phyloP scores from a whole-genome alignment of 2,113 vertebrate species.

The Ammospiza nelsoni region DNA sequence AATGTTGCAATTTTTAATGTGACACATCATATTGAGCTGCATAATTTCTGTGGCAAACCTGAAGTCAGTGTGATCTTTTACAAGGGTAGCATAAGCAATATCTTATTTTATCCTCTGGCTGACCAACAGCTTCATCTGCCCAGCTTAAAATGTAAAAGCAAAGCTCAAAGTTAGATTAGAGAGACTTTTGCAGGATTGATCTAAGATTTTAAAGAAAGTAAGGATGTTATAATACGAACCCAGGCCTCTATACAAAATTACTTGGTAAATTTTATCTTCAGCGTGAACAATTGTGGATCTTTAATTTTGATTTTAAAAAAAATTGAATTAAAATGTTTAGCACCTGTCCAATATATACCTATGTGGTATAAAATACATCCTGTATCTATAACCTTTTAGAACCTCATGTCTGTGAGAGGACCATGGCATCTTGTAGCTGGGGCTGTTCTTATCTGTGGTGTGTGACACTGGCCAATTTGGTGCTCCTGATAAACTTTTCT shows the following conservation, averaged over 20 bases:
- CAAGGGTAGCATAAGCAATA: neutral
- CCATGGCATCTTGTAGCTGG: neutral
- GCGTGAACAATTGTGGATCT: neutral
- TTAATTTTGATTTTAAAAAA: neutral
- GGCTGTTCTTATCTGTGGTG: neutral
- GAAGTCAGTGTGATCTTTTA: neutral
- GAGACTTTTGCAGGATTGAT: neutral
- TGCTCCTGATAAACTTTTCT: neutral
- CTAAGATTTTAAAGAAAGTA: neutral
- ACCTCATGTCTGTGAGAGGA: neutral
- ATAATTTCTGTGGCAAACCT: neutral
- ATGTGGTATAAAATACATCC: neutral
- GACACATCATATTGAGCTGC: neutral
- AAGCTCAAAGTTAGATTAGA: neutral
- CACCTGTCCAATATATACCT: fast-evolving
- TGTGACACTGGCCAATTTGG: neutral
- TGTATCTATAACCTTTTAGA: neutral
- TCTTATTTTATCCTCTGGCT: neutral
- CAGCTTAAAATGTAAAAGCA: neutral
- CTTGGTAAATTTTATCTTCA: neutral
- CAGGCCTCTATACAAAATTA: neutral
- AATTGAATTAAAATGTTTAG: neutral
- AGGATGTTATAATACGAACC: neutral
- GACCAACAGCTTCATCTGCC: neutral
- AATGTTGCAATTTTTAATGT: neutral